Evolutionary conservation across 2,888 invertebrate species (phyloP).

Genomic region (Invenusta paracnida): DNA sequence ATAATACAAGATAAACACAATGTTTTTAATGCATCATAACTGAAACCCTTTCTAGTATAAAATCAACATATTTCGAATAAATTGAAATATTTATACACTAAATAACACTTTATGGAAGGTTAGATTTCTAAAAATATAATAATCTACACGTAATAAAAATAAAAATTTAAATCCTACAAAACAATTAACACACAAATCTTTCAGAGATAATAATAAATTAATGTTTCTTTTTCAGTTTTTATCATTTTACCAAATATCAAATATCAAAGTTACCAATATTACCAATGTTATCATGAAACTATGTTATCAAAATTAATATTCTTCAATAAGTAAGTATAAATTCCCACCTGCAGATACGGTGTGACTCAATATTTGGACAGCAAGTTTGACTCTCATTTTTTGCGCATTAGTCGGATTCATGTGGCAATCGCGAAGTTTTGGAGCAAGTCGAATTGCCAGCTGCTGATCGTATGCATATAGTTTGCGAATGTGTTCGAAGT

Average conservation of each 20-base stretch:
- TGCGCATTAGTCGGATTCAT: background rate
- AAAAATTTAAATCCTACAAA: background rate
- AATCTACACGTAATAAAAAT: background rate
- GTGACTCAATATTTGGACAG: background rate
- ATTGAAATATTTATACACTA: too few relatives aligned
- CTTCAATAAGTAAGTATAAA: background rate
- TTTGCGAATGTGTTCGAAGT: background rate
- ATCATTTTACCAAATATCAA: background rate
- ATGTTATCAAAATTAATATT: background rate
- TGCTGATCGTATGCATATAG: background rate
- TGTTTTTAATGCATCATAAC: too few relatives aligned
- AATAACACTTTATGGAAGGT: too few relatives aligned
- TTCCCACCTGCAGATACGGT: background rate
- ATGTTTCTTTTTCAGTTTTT: background rate
- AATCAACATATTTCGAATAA: too few relatives aligned
- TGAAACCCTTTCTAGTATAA: too few relatives aligned
- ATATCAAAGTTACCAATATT: background rate
- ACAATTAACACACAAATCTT: background rate
- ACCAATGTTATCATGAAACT: background rate
- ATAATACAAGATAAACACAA: too few relatives aligned
- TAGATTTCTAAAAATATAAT: background rate
- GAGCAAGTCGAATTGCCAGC: slow-evolving; percentile 4
- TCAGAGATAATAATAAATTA: background rate
- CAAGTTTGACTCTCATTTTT: background rate
- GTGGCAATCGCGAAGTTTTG: background rate